A percentile compares a stretch with the other conserved stretches of the same genome.
phyloP scores from a whole-genome alignment of 1,140 invertebrate species.

The Zaprionus vittiger region DNA sequence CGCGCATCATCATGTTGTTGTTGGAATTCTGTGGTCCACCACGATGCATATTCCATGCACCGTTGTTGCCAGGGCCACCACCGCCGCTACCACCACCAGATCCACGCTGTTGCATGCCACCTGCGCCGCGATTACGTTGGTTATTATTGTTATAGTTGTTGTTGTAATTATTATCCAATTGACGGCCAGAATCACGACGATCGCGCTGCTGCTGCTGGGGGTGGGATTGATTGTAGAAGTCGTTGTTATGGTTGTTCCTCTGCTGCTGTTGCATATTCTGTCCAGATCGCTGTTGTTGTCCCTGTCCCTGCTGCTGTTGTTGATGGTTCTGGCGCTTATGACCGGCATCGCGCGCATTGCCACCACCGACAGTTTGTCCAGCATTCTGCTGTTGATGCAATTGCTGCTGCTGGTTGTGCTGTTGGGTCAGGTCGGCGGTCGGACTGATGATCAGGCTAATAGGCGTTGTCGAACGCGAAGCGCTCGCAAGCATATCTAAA shows the following conservation, averaged over 20 bases:
- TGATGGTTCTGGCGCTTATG: conserved; percentile 82
- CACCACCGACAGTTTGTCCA: conserved; percentile 67
- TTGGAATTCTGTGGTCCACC: conserved; percentile 69
- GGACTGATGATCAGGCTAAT: conserved; percentile 90
- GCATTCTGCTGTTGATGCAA: conserved; percentile 51
- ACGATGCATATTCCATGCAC: conserved; percentile 80
- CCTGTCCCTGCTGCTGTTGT: conserved; percentile 65
- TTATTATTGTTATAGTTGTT: conserved; percentile 83
- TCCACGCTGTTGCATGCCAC: conserved; percentile 55
- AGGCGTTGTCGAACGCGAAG: conserved; percentile 90
- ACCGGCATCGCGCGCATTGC: conserved; percentile 78
- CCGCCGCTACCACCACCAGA: conserved; percentile 29
- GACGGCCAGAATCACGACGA: conserved; percentile 78
- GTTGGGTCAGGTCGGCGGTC: conserved; percentile 92
- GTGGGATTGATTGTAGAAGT: conserved; percentile 76
- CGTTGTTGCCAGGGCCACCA: conserved; percentile 35
- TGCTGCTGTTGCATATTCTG: conserved; percentile 61
- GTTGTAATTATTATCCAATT: conserved; percentile 76
- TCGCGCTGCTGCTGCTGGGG: conserved; percentile 64
- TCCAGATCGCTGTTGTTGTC: conserved; percentile 68
- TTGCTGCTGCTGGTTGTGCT: conserved; percentile 85
- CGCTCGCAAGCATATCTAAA: conserved; percentile 91
- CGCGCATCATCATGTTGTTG: conserved; percentile 79
- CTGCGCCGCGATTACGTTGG: conserved; percentile 65
- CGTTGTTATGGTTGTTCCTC: conserved; percentile 59